Base-by-base conservation (phyloP, 2,113 vertebrate genomes). In the Neolamprologus tretocephalus region DNA sequence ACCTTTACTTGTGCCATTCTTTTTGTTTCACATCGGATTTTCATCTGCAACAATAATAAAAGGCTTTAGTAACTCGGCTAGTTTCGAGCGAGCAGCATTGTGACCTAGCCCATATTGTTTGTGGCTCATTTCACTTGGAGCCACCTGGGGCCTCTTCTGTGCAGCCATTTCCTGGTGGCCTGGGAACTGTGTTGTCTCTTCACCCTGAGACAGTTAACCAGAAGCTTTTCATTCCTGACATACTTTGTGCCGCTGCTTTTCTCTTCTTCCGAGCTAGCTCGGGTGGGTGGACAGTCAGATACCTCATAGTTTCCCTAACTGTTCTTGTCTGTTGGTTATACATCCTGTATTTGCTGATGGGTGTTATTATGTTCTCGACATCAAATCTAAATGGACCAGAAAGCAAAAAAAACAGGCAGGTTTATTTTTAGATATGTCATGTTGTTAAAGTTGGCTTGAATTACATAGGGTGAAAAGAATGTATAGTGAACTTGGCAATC, bases 101-200 rank as follows among this genome's bases (percentile, higher is more conserved):
- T 35, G 53, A 83, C 66, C 51, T n/a, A 66, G 78, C 17, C 49
- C 31, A 12, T 89, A 53, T 49, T 49, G 33, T 89, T 86, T 80
- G 16, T n/a, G 75, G 31, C 84, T 92, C 92, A 89, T 90, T 93
- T 90, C 81, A 81, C 83, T 57, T 54, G 7, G 86, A 89, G 89
- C 71, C 86, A 88, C 81, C 88, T 89, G 88, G 83, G 85, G 61
- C 75, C 86, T 80, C 81, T 75, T 92, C 80, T 49, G 49, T 51
- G 80, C 86, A 88, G 73, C 83, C 89, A 87, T 91, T 96, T 96
- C 92, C 95, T 95, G 89, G 49, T 85, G 87, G 89, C 86, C 85
- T 63, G 92, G 83, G 91, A 93, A 89, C 82, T 23, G 53, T 73
- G 86, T 68, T 82, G 90, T 93, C 91, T 93, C 92, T 84, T 94